phyloP scores from a whole-genome alignment of 2,797 vertebrate species.

The Esox lucius region DNA sequence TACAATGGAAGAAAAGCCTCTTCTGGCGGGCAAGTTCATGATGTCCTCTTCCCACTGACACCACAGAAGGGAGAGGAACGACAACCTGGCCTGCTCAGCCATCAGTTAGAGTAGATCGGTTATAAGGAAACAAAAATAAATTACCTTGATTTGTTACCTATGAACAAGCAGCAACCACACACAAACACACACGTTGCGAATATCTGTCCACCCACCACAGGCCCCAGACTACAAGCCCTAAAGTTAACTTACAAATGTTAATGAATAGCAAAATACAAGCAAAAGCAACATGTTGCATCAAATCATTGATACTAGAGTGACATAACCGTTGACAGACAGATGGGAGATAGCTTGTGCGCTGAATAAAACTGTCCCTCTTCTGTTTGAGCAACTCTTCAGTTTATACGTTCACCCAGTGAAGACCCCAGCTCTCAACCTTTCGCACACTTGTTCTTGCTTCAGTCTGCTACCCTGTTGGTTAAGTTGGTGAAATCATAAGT shows the following conservation, averaged over 20 bases:
- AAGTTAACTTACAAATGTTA: neutral
- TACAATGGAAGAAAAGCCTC: conserved; percentile 38
- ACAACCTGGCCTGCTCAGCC: conserved; percentile 35
- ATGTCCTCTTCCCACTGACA: conserved; percentile 47
- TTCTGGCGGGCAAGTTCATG: conserved; percentile 43
- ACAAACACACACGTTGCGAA: neutral
- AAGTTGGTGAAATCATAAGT: conserved; percentile 44
- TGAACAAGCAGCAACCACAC: conserved; percentile 16
- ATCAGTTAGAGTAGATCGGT: conserved; percentile 32
- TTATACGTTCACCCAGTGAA: neutral
- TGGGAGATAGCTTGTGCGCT: neutral
- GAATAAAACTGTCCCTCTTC: conserved; percentile 1
- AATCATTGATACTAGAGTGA: conserved; percentile 20
- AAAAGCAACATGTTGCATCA: conserved; percentile 15
- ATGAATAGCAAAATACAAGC: neutral
- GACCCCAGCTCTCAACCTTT: conserved; percentile 8
- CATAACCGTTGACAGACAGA: conserved; percentile 8
- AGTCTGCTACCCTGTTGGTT: conserved; percentile 25
- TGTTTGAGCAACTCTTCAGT: neutral
- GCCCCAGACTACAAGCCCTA: neutral
- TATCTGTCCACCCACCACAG: neutral
- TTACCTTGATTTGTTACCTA: conserved; percentile 32
- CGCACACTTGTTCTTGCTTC: conserved; percentile 20
- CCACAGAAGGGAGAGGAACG: conserved; percentile 20
- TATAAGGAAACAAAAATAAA: conserved; percentile 19